Conservation (phyloP, 2,797 vertebrate species). For the Pangasius sanitwongsei region DNA sequence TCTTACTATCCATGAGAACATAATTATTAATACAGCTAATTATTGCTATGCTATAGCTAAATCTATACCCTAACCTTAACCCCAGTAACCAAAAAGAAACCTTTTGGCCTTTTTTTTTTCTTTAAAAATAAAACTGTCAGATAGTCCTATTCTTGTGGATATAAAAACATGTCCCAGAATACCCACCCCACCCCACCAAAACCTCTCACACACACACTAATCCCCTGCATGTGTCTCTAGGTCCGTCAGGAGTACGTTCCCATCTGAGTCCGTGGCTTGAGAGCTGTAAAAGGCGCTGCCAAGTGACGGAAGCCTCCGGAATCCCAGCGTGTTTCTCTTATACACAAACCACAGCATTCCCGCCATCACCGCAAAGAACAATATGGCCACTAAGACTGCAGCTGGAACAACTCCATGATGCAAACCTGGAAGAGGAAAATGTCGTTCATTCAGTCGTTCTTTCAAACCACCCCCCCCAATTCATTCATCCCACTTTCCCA, state of each 20-base stretch:
- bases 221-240: slow-evolving; percentile 78
- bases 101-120: neutral
- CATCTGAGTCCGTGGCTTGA: slow-evolving; percentile 77
- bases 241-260: slow-evolving; percentile 87
- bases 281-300: slow-evolving; percentile 78
- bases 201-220: slow-evolving; percentile 54
- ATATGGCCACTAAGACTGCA: slow-evolving; percentile 73
- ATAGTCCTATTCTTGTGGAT: neutral
- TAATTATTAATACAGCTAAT: neutral
- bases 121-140: neutral
- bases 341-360: slow-evolving; percentile 77
- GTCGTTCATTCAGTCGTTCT: neutral
- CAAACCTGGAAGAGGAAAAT: slow-evolving; percentile 71
- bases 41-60: slow-evolving; percentile 1
- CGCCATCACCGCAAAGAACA: slow-evolving; percentile 75
- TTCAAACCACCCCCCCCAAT: neutral
- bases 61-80: neutral
- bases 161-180: neutral
- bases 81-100: neutral
- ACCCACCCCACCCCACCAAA: neutral
- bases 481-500: neutral
- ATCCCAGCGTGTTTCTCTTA: slow-evolving; percentile 74
- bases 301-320: slow-evolving; percentile 71
- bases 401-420: slow-evolving; percentile 73
- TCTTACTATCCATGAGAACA: slow-evolving; percentile 3